Evolutionary conservation across 30 jellyfish, hydroid and myxozoan species (phyloP).

Genomic region (Sanderia malayensis): DNA sequence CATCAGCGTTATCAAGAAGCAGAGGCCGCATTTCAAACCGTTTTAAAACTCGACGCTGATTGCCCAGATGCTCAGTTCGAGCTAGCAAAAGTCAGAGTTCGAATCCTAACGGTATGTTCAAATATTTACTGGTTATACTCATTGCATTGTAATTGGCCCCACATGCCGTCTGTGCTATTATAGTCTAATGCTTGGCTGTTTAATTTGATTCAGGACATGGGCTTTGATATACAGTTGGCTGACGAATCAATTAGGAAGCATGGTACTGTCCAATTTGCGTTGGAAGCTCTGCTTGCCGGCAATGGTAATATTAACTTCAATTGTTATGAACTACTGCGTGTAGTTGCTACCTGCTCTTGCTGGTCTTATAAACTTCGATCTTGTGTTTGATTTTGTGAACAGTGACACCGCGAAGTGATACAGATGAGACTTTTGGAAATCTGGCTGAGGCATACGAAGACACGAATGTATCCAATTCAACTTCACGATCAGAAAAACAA

Average conservation of each 20-base stretch:
- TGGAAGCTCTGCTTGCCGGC: conserved; percentile 94
- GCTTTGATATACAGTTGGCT: conserved; percentile 75
- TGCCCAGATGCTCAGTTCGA: conserved; percentile 98
- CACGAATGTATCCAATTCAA: not conserved
- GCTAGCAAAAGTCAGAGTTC: conserved; percentile 88
- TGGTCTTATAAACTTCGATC: no score
- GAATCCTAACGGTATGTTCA: conserved; percentile 69
- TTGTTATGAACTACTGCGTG: no score
- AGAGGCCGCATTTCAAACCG: conserved; percentile 85
- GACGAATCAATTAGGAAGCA: conserved; percentile 79
- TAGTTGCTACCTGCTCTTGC: no score
- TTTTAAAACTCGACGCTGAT: conserved; percentile 74
- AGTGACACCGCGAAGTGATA: conserved; percentile 57
- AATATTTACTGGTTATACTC: no score
- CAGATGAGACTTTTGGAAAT: conserved; percentile 24
- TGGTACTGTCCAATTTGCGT: conserved; percentile 88
- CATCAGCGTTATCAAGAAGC: conserved; percentile 95
- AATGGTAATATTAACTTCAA: no score
- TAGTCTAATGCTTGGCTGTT: no score
- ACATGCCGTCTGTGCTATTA: no score
- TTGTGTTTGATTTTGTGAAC: not conserved
- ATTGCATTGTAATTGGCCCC: no score
- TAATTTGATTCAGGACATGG: no score
- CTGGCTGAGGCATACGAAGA: not conserved
- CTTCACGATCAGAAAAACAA: conserved; percentile 16